phyloP scores from a whole-genome alignment of 2,888 invertebrate species.

The Lasiommata megera region DNA sequence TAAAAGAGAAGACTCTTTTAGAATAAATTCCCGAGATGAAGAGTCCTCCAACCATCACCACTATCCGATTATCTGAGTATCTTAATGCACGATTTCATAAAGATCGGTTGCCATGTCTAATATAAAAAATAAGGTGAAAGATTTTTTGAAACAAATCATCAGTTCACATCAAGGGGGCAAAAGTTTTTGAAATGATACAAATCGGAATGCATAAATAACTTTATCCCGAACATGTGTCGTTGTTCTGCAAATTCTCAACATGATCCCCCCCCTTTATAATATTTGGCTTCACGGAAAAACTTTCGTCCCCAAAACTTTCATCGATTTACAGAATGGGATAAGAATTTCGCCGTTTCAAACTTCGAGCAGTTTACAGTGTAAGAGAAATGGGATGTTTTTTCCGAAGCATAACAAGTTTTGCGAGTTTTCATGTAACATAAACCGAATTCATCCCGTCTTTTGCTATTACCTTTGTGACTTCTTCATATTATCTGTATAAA shows the following conservation, averaged over 20 bases:
- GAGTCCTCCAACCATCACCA: too few relatives aligned
- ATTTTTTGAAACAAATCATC: too few relatives aligned
- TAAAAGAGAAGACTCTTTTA: too few relatives aligned
- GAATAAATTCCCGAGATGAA: too few relatives aligned
- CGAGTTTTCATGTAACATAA: neutral
- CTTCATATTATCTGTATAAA: neutral
- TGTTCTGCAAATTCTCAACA: neutral
- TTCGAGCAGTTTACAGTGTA: neutral
- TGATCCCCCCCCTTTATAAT: neutral
- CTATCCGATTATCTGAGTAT: too few relatives aligned
- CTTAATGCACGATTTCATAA: too few relatives aligned
- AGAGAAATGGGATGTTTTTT: slow-evolving; percentile 5
- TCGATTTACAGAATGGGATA: slow-evolving; percentile 6
- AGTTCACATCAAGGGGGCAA: neutral
- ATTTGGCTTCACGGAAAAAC: neutral
- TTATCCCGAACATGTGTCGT: neutral
- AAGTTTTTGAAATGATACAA: neutral
- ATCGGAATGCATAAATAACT: neutral
- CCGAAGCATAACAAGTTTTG: neutral
- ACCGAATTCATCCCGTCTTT: neutral
- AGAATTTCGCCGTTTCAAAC: neutral
- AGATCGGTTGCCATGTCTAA: too few relatives aligned
- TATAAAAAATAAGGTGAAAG: too few relatives aligned
- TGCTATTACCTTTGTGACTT: neutral
- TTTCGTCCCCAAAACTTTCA: neutral